phyloP scores from a whole-genome alignment of 2,888 invertebrate species.

The Eubasilissa splendida region DNA sequence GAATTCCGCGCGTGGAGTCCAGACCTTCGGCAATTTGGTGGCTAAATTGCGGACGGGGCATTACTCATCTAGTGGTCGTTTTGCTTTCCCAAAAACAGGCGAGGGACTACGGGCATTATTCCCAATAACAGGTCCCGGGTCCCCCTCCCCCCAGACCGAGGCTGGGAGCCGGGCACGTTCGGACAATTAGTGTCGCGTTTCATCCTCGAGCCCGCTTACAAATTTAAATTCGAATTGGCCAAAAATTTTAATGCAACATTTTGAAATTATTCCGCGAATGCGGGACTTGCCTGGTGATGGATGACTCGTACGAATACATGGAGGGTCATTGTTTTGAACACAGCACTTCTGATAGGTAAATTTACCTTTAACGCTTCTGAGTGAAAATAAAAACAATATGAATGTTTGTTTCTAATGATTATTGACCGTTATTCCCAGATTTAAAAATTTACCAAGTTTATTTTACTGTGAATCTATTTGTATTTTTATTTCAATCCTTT shows the following conservation, averaged over 20 bases:
- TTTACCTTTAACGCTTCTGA: not conserved
- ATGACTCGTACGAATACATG: not conserved
- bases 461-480: too few species aligned
- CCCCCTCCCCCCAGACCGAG: not conserved
- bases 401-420: not conserved
- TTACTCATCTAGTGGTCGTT: constrained; percentile 20
- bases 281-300: constrained; percentile 14
- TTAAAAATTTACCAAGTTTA: too few species aligned
- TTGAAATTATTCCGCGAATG: constrained; percentile 22
- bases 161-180: constrained; percentile 31
- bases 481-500: too few species aligned
- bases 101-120: constrained; percentile 19
- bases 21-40: constrained; percentile 24
- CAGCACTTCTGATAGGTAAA: not conserved
- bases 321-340: constrained; percentile 12
- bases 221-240: constrained; percentile 19
- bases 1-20: not conserved
- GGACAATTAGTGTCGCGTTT: constrained; percentile 47
- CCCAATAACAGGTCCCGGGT: constrained; percentile 27
- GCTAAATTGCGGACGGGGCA: constrained; percentile 17
- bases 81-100: constrained; percentile 26
- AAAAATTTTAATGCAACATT: constrained; percentile 32
- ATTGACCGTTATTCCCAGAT: too few species aligned
- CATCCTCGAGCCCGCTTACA: constrained; percentile 26
- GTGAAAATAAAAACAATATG: not conserved